Conservation (phyloP, 1,140 invertebrate species). For the Lepidotrigona ventralis region DNA sequence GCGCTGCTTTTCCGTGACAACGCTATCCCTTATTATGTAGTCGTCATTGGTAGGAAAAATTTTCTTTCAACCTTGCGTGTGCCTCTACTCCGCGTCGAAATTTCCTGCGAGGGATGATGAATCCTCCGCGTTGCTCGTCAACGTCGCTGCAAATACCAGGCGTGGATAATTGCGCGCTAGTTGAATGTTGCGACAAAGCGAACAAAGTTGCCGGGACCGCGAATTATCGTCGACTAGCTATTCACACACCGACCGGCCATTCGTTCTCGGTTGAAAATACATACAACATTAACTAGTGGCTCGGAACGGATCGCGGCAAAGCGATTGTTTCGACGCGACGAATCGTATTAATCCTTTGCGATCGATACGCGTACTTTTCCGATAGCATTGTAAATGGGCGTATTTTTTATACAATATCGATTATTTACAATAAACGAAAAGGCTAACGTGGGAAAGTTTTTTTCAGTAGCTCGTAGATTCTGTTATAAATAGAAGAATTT, state of each 20-base stretch:
- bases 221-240: not conserved
- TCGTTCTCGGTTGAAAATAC: not conserved
- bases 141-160: not conserved
- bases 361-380: not conserved
- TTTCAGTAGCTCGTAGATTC: too few species aligned
- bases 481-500: too few species aligned
- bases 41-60: too few species aligned
- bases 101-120: not conserved
- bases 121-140: not conserved
- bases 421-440: too few species aligned
- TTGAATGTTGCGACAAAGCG: not conserved
- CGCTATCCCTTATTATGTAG: too few species aligned
- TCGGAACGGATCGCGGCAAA: not conserved
- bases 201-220: not conserved
- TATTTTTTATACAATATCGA: too few species aligned
- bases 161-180: not conserved
- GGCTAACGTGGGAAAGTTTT: too few species aligned
- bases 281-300: not conserved
- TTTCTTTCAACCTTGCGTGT: too few species aligned
- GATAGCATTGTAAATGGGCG: not conserved
- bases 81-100: not conserved
- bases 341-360: not conserved
- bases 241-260: not conserved
- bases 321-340: not conserved
- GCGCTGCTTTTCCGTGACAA: too few species aligned